Percentiles rank a stretch among this genome's conserved stretches.
Conservation (phyloP, 2,888 invertebrate genomes). For the Cryptus viduatorius region DNA sequence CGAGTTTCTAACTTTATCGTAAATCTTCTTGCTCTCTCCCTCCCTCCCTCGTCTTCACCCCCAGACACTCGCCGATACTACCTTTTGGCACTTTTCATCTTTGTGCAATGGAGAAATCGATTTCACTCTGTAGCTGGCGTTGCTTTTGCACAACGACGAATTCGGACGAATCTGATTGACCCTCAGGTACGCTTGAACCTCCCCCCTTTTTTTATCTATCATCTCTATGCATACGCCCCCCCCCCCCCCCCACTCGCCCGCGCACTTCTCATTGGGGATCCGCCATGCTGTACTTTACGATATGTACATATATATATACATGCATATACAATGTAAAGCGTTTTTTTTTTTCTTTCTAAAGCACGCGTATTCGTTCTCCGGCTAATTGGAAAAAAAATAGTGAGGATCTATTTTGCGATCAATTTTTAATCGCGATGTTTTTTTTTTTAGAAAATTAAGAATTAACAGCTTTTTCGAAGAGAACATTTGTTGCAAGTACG, state of each 20-base stretch:
- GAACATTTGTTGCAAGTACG: no score
- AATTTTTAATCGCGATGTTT: no score
- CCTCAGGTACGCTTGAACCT: conserved; percentile 84
- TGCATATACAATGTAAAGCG: neutral
- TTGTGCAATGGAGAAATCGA: conserved; percentile 38
- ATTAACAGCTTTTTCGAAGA: no score
- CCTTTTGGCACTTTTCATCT: neutral
- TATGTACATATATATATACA: neutral
- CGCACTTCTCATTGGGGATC: neutral
- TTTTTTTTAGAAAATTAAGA: no score
- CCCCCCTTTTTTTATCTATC: neutral
- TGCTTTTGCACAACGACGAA: conserved; percentile 78
- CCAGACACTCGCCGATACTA: no score
- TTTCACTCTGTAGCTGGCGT: conserved; percentile 21
- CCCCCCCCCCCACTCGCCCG: neutral
- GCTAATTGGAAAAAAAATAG: no score
- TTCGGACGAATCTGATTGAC: conserved; percentile 86
- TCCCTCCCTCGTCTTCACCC: neutral
- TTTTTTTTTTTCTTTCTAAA: no score
- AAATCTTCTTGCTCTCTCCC: neutral
- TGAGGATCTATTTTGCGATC: no score
- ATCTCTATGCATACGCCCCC: neutral
- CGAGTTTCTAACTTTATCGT: conserved; percentile 6
- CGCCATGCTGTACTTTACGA: conserved; percentile 36
- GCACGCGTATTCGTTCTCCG: neutral